These are phyloP conservation scores for Chamaea fasciata DNA, from an alignment of 2,113 vertebrate genomes.

Conservation along the genomic window DNA sequence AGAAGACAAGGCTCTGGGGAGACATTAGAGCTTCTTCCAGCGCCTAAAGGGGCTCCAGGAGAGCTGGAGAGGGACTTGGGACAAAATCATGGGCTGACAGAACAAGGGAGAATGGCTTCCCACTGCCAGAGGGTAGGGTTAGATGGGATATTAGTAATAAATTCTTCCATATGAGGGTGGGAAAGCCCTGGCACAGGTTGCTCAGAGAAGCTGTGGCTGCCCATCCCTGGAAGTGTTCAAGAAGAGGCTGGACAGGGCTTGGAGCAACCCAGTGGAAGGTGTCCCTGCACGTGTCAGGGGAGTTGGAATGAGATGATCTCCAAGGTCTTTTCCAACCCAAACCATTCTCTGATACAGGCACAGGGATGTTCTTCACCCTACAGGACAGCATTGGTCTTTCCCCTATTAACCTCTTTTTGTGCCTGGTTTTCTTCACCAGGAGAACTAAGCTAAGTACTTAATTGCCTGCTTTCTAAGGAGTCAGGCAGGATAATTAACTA, in stretches of 20 bases:
- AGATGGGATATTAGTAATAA: neutral
- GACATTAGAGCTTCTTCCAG: neutral
- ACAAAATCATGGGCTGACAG: neutral
- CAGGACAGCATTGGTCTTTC: neutral
- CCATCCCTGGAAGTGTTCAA: neutral
- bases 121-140: neutral
- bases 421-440: neutral
- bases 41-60: neutral
- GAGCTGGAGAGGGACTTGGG: neutral
- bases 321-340: neutral
- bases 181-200: neutral
- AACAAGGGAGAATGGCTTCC: neutral
- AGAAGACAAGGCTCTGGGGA: neutral
- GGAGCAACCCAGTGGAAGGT: neutral
- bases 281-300: neutral
- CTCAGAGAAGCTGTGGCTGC: neutral
- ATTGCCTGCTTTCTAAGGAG: constrained; percentile 33
- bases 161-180: neutral
- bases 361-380: neutral
- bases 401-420: neutral
- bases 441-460: neutral
- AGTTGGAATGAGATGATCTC: neutral
- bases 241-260: neutral
- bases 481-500: constrained; percentile 10
- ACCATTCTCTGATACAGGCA: neutral